Base-by-base conservation (phyloP, 1,140 invertebrate genomes). In the Teleopsis dalmanni region DNA sequence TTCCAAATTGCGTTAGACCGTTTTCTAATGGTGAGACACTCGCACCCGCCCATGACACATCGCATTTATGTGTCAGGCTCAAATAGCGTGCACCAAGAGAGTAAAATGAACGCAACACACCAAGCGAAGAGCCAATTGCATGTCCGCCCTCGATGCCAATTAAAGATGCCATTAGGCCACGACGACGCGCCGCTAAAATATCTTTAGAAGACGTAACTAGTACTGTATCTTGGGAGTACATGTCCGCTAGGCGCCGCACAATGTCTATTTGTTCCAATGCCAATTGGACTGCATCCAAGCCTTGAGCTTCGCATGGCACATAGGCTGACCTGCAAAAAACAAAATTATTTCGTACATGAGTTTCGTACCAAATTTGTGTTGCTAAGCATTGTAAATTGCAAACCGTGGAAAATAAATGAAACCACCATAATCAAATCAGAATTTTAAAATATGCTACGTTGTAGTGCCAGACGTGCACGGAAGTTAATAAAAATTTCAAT, bases 251-350 rank as follows among this genome's bases (percentile, higher is more conserved):
- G 58, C 90, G 81, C 59, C 87, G 85, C 61, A 93, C 91, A 51
- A 90, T 81, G 72, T 93, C 90, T 59, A 92, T 86, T 71, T 93
- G 89, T 67, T 92, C 89, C 45, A 94, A 72, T 18, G 87, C 86
- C 57, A 88, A 73, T 64, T 91, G 85, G 52, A 91, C 87, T 10
- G 88, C 88, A 65, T 92, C 88, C 64, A 85, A 78, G 69, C 86
- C 81, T 61, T 89, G 84, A 4, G 86, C 79, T 48, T 81, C 80
- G 66, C 90, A 94, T 10, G 84, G 82, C 51, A 88, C 87, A 72
- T 91, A 93, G 19, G 86, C 87, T 26, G 88, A 90, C 83, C 83
- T 85, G 58, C 81, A 57, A 33, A 40, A 22, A 35, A 51, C 55
- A 27, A n/a, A 4, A n/a, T n/a, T n/a, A n/a, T n/a, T n/a, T n/a